phyloP scores from a whole-genome alignment of 2,888 invertebrate species.

The Andricus quercusramuli region DNA sequence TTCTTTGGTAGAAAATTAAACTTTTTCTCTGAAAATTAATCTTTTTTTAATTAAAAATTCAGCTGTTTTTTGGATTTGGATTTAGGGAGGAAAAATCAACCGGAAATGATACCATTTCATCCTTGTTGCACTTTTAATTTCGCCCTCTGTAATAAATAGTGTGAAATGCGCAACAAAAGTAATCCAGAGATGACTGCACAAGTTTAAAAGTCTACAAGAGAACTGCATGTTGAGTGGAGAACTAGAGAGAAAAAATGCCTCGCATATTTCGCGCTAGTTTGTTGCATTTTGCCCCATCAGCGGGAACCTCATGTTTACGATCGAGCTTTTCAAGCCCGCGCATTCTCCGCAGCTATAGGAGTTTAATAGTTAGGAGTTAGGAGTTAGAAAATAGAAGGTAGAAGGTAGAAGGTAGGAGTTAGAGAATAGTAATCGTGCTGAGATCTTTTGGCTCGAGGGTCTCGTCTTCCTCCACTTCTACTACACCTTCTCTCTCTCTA shows the following conservation, averaged over 20 bases:
- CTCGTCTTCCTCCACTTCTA: slow-evolving; percentile 38
- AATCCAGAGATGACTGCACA: neutral
- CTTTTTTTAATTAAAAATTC: no score
- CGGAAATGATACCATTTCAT: neutral
- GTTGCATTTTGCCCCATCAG: slow-evolving; percentile 37
- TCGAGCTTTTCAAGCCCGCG: slow-evolving; percentile 38
- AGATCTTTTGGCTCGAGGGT: slow-evolving; percentile 50
- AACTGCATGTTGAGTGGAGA: neutral
- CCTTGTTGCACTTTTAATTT: neutral
- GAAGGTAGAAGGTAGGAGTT: slow-evolving; percentile 23
- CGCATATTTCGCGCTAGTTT: slow-evolving; percentile 41
- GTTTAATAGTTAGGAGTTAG: slow-evolving; percentile 29
- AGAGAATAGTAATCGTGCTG: slow-evolving; percentile 48
- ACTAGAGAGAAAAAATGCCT: slow-evolving; percentile 23
- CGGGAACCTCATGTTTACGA: slow-evolving; percentile 20
- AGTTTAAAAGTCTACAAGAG: neutral
- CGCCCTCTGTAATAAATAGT: no score
- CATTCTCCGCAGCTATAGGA: slow-evolving; percentile 7
- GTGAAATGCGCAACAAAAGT: neutral
- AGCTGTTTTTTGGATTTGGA: no score
- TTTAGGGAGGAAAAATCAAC: no score
- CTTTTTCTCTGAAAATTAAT: no score
- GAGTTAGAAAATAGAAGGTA: slow-evolving; percentile 16
- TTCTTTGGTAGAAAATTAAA: no score
- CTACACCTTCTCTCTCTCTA: neutral